These are phyloP conservation scores for Trachops cirrhosus DNA, from an alignment of 2,797 vertebrate species.

Conservation along the genomic window DNA sequence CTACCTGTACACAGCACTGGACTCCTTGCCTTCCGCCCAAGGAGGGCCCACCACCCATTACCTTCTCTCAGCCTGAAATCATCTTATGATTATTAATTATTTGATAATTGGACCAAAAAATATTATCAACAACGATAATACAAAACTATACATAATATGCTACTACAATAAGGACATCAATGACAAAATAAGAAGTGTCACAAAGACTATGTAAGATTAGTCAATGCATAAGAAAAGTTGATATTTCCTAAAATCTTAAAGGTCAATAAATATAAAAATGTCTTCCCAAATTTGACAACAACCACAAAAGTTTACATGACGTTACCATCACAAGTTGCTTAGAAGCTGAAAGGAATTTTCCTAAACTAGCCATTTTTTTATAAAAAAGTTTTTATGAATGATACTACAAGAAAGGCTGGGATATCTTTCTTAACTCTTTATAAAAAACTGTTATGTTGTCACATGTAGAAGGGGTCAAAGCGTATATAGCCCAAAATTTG, in stretches of 20 bases:
- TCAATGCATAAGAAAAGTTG: neutral
- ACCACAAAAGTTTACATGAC: neutral
- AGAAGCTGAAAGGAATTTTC: slow-evolving; percentile 25
- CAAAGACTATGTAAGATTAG: neutral
- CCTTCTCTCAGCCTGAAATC: neutral
- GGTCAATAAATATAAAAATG: neutral
- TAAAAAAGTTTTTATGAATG: neutral
- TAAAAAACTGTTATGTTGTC: neutral
- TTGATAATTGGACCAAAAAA: neutral
- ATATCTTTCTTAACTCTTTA: neutral
- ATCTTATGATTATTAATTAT: neutral
- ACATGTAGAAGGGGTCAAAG: neutral
- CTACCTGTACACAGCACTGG: neutral
- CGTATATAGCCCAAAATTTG: neutral
- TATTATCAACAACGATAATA: neutral
- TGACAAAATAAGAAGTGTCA: neutral
- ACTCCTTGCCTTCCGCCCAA: neutral
- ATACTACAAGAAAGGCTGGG: neutral
- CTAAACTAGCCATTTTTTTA: neutral
- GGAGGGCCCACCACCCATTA: neutral
- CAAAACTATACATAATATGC: neutral
- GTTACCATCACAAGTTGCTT: neutral
- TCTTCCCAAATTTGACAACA: neutral
- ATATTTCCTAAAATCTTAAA: slow-evolving; percentile 33
- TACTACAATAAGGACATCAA: neutral